Evolutionary conservation across 2,888 invertebrate genomes (phyloP), one percentile per base, ranked within the genome.

Genomic region (Dryobota labecula): DNA sequence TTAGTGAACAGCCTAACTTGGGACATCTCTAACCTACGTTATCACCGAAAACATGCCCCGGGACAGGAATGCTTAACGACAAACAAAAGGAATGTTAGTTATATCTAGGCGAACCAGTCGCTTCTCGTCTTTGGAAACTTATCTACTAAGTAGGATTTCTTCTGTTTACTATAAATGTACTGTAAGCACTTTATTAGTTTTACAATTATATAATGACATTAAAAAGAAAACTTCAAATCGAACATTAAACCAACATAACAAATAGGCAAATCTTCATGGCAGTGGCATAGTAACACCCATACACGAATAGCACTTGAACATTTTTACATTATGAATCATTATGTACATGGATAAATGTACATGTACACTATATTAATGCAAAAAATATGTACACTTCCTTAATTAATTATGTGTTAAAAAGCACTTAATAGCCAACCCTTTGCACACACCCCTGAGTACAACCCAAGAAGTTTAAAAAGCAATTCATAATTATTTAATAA

Each of bases 371-470:
- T 91, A 91, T 92, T 91, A 91, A 92, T 92, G 94, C 94, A 94
- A 95, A 95, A 93, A 91, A 94, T 96, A 95, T 95, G 92, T 95
- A 96, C 95, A 95, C 80, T 85, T 89, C 87, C 92, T 91, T 92
- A 93, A 89, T 91, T 89, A 90, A 88, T 91, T 92, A 89, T 89
- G 87, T 90, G 83, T 91, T 89, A 92, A 94, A 94, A 94, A 95
- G 94, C 94, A 94, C 93, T 94, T 94, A 92, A 89, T 87, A 91
- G 89, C 89, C 91, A 88, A 89, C 90, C 89, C 88, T 86, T 85
- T 89, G 87, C 90, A 89, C 87, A 85, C 90, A 87, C 89, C 88
- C 88, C 73, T 70, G 77, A 82, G 70, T 70, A 78, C 64, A 80
- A 84, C 64, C 61, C 84, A 89, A 90, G 88, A 80, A 87, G 65